phyloP scores from a whole-genome alignment of 2,113 vertebrate genomes.

The Psammodynastes pulverulentus region DNA sequence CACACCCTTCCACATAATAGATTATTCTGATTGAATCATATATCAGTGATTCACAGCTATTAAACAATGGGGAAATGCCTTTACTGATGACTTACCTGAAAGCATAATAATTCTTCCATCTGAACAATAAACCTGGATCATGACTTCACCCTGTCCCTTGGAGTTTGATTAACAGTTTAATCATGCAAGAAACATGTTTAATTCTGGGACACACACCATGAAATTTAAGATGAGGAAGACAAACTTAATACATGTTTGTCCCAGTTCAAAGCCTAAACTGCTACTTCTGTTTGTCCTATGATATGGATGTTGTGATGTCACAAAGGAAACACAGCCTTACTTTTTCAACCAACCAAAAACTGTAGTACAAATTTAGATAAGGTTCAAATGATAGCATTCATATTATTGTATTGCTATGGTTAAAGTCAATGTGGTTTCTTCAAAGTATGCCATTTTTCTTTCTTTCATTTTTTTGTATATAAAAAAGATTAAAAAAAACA shows the following conservation, averaged over 20 bases:
- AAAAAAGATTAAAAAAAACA: neutral
- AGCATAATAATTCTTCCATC: constrained; percentile 25
- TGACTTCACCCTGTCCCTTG: constrained; percentile 36
- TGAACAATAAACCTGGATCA: constrained; percentile 42
- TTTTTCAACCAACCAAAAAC: constrained; percentile 6
- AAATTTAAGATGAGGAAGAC: constrained; percentile 6
- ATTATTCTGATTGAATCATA: neutral
- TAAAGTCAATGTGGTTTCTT: neutral
- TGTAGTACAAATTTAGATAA: accelerated
- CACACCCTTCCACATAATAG: neutral
- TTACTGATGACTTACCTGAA: constrained; percentile 52
- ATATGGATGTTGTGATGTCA: constrained; percentile 19
- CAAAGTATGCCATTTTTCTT: neutral
- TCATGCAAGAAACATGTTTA: constrained; percentile 10
- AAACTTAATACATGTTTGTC: neutral
- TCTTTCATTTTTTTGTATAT: neutral
- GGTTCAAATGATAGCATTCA: neutral
- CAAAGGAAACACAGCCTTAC: neutral
- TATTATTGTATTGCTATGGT: neutral
- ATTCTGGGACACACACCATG: neutral
- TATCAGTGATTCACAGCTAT: neutral
- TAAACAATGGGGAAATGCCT: neutral
- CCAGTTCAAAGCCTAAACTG: neutral
- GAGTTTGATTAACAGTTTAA: constrained; percentile 20
- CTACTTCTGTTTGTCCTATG: neutral